phyloP scores from a whole-genome alignment of 2,888 invertebrate species.

The Conus canariensis region DNA sequence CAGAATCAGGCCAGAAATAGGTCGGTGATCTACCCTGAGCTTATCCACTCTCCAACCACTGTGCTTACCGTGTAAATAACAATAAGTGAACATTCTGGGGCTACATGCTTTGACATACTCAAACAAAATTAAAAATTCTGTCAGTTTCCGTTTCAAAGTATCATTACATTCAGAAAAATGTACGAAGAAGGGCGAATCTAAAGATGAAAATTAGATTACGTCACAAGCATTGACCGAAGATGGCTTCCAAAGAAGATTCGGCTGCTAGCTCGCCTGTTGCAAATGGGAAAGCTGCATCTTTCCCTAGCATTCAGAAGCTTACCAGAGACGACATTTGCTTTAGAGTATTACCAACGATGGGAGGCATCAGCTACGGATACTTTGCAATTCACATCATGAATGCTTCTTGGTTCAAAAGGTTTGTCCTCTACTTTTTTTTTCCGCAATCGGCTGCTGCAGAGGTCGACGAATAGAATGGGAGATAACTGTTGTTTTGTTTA shows the following conservation, averaged over 20 bases:
- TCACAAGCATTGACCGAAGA: slow-evolving; percentile 34
- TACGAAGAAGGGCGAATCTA: not conserved
- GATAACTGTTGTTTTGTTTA: slow-evolving; percentile 11
- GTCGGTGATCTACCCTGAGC: slow-evolving; percentile 45
- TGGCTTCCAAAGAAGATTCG: slow-evolving; percentile 33
- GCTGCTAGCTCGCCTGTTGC: not conserved
- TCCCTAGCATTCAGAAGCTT: slow-evolving; percentile 39
- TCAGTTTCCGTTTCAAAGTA: too few relatives aligned
- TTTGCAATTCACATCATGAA: slow-evolving; percentile 70
- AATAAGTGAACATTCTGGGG: too few relatives aligned
- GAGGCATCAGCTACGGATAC: slow-evolving; percentile 65
- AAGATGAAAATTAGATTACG: slow-evolving; percentile 30
- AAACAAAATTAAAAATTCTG: too few relatives aligned
- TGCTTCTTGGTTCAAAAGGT: slow-evolving; percentile 65
- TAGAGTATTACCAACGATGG: slow-evolving; percentile 62
- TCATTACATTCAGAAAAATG: too few relatives aligned
- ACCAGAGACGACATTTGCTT: slow-evolving; percentile 51
- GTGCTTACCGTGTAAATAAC: not conserved
- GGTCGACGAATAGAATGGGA: slow-evolving; percentile 28
- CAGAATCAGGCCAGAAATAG: slow-evolving; percentile 16
- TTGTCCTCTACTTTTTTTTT: slow-evolving; percentile 41
- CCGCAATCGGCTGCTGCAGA: slow-evolving; percentile 26
- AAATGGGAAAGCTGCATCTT: not conserved
- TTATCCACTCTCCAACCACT: slow-evolving; percentile 15
- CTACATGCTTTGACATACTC: too few relatives aligned